These are phyloP conservation scores for Sympetrum striolatum DNA, from an alignment of 2,888 invertebrate genomes.

Conservation along the genomic window DNA sequence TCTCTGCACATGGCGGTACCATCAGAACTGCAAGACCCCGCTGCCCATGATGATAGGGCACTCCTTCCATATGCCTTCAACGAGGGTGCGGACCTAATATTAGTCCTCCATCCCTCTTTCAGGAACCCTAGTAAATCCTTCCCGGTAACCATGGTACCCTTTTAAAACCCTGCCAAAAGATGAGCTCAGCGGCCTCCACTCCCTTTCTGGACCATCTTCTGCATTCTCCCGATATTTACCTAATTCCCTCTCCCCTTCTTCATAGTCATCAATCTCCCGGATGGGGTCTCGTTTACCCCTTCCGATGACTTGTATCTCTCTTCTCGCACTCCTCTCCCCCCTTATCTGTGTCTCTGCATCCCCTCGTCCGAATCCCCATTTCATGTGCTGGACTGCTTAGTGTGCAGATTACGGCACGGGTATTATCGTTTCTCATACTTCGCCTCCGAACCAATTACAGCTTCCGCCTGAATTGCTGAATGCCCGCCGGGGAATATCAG, in stretches of 20 bases:
- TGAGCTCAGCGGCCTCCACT: neutral
- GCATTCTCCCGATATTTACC: neutral
- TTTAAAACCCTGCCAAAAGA: no score
- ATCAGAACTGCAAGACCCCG: neutral
- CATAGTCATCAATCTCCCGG: neutral
- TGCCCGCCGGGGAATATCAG: neutral
- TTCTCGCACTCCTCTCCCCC: neutral
- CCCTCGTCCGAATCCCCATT: neutral
- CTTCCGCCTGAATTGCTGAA: neutral
- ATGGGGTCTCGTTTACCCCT: neutral
- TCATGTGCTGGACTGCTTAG: neutral
- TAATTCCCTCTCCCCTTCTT: neutral
- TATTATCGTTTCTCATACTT: neutral
- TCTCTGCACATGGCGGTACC: neutral
- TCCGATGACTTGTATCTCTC: neutral
- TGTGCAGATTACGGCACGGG: conserved; percentile 10
- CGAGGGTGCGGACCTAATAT: no score
- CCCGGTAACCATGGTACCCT: no score
- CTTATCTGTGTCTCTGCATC: neutral
- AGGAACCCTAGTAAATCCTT: no score
- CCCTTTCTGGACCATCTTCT: neutral
- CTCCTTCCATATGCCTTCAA: no score
- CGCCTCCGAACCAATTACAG: neutral
- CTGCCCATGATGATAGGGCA: no score
- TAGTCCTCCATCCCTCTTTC: neutral